Evolutionary conservation across 1,140 invertebrate species (phyloP), one percentile per base, ranked within the genome.

Genomic region (Drosophila serrata): DNA sequence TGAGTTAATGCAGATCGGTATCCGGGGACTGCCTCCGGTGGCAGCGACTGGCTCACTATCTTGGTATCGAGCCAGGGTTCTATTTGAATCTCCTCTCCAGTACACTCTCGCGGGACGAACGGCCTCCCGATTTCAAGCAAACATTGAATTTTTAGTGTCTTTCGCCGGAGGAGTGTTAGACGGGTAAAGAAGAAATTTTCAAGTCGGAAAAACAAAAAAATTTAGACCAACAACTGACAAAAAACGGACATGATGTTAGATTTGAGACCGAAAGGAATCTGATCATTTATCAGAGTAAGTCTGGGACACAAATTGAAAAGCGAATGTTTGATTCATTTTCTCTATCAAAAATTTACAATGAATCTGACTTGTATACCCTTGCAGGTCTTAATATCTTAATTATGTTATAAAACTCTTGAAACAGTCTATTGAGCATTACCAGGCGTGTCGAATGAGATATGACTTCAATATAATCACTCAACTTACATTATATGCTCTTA

Each of bases 131-230:
- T 79, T 64, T 81, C 75, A 90, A 69, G 67, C 61, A 73, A 90
- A 90, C 85, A 90, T 90, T 68, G 86, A 90, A 90, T 90, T 90
- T 90, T 55, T 61, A 61, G 49, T 65, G 60, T 74, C 73, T 78
- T 70, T 63, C 62, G 75, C 75, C 70, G 79, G 79, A 76, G 82
- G 82, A 86, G 75, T 55, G 58, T 60, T 67, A 56, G 63, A 78
- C 40, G 62, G 53, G 22, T 19, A 56, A 65, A 63, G 68, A 57
- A 49, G 57, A 81, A 79, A 78, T 73, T 90, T 87, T 74, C 35
- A 37, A 64, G 73, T 77, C 61, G 74, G 48, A 73, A 67, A 88
- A 79, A 87, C 75, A 82, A 79, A 70, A 80, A 87, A 57, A 67
- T 68, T 67, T 79, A 79, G 75, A 88, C 86, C 45, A 85, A 82